Percentiles rank a stretch among this genome's conserved stretches.
Conservation (phyloP, 2,797 vertebrate genomes). For the Podarcis siculus region DNA sequence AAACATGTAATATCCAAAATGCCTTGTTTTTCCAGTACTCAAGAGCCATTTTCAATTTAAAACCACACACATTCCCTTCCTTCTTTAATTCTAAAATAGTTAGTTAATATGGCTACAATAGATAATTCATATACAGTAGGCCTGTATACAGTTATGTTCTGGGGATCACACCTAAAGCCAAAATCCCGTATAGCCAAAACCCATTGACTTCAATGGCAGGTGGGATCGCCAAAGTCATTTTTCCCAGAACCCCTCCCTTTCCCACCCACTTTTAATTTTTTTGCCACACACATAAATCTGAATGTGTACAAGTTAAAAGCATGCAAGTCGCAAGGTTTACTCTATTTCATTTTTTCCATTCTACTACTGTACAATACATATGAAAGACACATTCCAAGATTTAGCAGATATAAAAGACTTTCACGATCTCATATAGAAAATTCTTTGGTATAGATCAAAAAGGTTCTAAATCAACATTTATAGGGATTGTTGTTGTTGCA, state of each 20-base stretch:
- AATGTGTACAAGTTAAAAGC: too few species aligned
- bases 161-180: too few species aligned
- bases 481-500: neutral
- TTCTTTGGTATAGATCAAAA: neutral
- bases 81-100: neutral
- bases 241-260: too few species aligned
- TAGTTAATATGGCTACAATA: neutral
- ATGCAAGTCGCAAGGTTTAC: too few species aligned
- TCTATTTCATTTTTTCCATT: neutral
- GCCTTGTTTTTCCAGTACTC: neutral
- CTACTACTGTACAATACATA: neutral
- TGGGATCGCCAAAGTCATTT: too few species aligned
- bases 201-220: too few species aligned
- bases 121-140: neutral
- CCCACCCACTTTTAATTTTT: too few species aligned
- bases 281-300: too few species aligned
- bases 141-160: too few species aligned
- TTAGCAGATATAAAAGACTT: neutral
- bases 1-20: neutral
- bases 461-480: neutral
- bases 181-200: too few species aligned
- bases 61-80: neutral
- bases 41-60: neutral
- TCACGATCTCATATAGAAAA: neutral
- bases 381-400: neutral